Percentiles rank a stretch among this genome's conserved stretches.
Conservation (phyloP, 2,888 invertebrate genomes). For the Watsonalla cultraria region DNA sequence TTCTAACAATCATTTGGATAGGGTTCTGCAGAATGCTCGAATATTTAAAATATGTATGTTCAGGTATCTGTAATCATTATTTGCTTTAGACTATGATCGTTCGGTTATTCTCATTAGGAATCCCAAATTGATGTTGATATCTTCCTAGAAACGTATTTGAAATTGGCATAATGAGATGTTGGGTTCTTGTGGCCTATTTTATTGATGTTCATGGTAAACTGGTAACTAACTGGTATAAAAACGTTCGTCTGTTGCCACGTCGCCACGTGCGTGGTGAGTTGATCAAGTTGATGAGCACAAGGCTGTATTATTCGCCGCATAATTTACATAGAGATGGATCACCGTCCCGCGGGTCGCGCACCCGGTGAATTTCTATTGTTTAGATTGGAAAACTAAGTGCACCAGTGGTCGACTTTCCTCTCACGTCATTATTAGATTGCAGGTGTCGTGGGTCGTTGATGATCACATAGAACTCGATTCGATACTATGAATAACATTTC, state of each 20-base stretch:
- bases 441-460: constrained; percentile 30
- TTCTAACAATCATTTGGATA: not conserved
- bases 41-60: too few species aligned
- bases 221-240: not conserved
- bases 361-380: constrained; percentile 79
- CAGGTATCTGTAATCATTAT: too few species aligned
- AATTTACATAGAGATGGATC: constrained; percentile 78
- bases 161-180: too few species aligned
- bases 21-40: constrained; percentile 7
- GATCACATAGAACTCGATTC: constrained; percentile 2
- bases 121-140: too few species aligned
- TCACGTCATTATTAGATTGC: constrained; percentile 66
- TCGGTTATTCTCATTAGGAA: too few species aligned
- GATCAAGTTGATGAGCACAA: constrained; percentile 61
- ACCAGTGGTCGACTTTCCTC: constrained; percentile 64
- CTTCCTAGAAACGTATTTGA: too few species aligned
- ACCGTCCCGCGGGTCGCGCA: constrained; percentile 69
- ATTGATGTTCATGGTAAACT: not conserved
- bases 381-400: constrained; percentile 78
- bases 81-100: too few species aligned
- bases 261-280: constrained; percentile 35
- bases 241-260: constrained; percentile 7
- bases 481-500: not conserved
- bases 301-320: constrained; percentile 71
- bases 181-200: not conserved